Base-by-base conservation (phyloP, 1,140 invertebrate genomes). In the Drosophila oshimai region DNA sequence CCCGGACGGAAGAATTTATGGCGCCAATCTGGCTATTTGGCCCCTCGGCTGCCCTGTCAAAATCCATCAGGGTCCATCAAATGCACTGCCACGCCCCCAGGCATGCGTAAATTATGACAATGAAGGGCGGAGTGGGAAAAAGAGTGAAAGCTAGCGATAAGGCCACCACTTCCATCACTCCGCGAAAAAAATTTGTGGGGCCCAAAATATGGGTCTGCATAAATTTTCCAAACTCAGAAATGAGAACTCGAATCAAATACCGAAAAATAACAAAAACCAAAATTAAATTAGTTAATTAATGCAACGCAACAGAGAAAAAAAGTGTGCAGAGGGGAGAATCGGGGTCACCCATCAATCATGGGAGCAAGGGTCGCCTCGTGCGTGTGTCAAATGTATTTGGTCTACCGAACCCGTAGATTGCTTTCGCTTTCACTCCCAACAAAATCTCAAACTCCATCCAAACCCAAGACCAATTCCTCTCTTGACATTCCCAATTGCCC, bases 201-300 rank as follows among this genome's bases (percentile, higher is more conserved):
- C 26, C 54, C 41, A 49, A 58, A 46, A 58, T 42, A 39, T 72
- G 41, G 57, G 44, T 55, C 49, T 71, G 69, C 79, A 83, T 83
- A 78, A 62, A 67, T 83, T 74, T 84, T 50, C 36, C 46, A 31
- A 31, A 22, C 26, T 26, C 10, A 6, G 13, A 58, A 54, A 45
- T 29, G 47, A 83, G 57, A 83, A 68, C 57, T 64, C 45, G 39
- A 20, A 24, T 61, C 44, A 58, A 68, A 81, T 68, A 71, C 34
- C 53, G 41, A 71, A 77, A 74, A 41, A 36, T 74, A 74, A n/a
- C n/a, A 68, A 70, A 70, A 71, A 65, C 34, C 64, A 58, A 86
- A 86, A 80, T 74, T 73, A 86, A 86, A 86, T 86, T 86, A 80
- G 80, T 80, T 86, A 86, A 86, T 86, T 80, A 86, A 86, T 86